phyloP scores from a whole-genome alignment of 2,888 invertebrate genomes.

The Perdita meconis region DNA sequence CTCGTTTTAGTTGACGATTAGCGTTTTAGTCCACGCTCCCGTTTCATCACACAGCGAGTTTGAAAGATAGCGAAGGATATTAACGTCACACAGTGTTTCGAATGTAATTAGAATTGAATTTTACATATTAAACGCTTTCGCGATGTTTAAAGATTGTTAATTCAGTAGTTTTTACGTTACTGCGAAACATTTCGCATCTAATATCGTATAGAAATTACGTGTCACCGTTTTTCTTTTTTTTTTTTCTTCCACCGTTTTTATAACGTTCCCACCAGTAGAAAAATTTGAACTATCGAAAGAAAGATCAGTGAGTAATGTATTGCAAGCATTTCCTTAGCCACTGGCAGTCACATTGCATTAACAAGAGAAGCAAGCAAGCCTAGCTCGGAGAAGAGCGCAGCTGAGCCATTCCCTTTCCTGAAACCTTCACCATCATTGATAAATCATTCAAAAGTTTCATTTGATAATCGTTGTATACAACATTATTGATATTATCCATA shows the following conservation, averaged over 20 bases:
- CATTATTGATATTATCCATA: conserved; percentile 79
- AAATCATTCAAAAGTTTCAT: conserved; percentile 75
- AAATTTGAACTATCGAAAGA: neutral
- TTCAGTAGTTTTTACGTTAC: neutral
- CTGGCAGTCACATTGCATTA: conserved; percentile 77
- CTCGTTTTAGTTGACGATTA: too few species aligned
- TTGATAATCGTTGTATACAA: conserved; percentile 78
- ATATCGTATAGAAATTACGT: neutral
- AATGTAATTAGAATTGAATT: too few species aligned
- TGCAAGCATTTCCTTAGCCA: conserved; percentile 75
- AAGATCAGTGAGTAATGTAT: conserved; percentile 78
- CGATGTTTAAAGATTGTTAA: neutral
- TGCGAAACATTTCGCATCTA: neutral
- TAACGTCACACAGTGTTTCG: too few species aligned
- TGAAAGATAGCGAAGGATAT: too few species aligned
- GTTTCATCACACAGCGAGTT: too few species aligned
- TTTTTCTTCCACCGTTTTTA: too few species aligned
- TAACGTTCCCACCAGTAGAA: too few species aligned
- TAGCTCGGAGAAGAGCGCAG: conserved; percentile 79
- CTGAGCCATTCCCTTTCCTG: conserved; percentile 77
- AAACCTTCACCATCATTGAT: conserved; percentile 74
- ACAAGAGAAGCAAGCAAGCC: conserved; percentile 77
- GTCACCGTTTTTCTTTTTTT: too few species aligned
- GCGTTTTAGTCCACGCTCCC: too few species aligned
- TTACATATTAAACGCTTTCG: too few species aligned